Percentiles rank a stretch among this genome's conserved stretches.
Conservation (phyloP, 1,140 invertebrate genomes). For the Andricus grossulariae region DNA sequence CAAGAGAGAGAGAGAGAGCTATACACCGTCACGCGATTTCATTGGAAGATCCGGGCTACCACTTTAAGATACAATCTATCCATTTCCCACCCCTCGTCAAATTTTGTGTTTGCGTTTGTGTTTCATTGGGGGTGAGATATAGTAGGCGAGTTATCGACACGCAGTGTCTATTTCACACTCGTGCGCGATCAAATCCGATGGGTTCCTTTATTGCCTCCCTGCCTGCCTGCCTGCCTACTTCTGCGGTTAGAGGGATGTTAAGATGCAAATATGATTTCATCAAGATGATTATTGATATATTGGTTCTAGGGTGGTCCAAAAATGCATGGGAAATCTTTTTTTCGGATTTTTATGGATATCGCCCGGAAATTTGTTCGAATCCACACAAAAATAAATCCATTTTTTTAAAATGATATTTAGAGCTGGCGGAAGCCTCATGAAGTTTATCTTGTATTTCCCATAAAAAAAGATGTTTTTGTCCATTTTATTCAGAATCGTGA, state of each 20-base stretch:
- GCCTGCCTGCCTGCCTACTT: not conserved
- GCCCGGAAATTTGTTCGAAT: no score
- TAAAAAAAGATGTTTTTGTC: no score
- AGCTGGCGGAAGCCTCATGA: no score
- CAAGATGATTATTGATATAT: not conserved
- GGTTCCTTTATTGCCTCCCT: constrained; percentile 17
- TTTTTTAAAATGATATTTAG: no score
- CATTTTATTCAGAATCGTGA: no score
- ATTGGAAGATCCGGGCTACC: constrained; percentile 65
- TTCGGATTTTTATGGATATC: no score
- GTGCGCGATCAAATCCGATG: constrained; percentile 23
- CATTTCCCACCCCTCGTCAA: constrained; percentile 33
- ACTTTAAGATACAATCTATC: constrained; percentile 49
- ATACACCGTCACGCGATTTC: constrained; percentile 56
- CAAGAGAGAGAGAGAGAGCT: constrained; percentile 31
- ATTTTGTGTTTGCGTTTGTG: not conserved
- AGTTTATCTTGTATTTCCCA: no score
- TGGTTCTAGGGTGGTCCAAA: no score
- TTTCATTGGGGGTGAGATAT: constrained; percentile 2
- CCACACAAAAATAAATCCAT: no score
- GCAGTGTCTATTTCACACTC: constrained; percentile 30
- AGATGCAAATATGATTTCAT: constrained; percentile 19
- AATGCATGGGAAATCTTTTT: no score
- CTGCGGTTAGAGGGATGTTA: constrained; percentile 27
- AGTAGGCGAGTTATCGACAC: constrained; percentile 18